Evolutionary conservation across 2,113 vertebrate species (phyloP), one percentile per base, ranked within the genome.

Genomic region (Aptenodytes patagonicus): DNA sequence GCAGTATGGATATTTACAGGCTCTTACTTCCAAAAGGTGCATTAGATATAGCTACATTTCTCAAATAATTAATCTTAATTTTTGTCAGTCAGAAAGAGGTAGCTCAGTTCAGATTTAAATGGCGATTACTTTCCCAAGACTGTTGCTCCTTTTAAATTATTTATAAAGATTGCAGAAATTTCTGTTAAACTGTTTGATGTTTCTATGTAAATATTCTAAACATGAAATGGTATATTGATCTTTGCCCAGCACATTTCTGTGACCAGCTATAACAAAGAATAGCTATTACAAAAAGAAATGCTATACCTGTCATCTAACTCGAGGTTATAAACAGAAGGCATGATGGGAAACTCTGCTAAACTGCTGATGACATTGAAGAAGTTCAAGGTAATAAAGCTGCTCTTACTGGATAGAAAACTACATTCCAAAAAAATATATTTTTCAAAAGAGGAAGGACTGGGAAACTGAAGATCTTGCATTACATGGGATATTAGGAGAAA

Each of bases 121-220:
- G 8, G n/a, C 3, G 0, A 70, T 82, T 82, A 32, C 22, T 84
- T 77, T 62, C 38, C 42, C 31, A 70, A 40, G 31, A 47, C 11
- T 25, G 9, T 42, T 64, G 11, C n/a, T 66, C 34, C 25, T 68
- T 75, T 78, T 21, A 62, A 54, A 89, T 68, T 38, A 87, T 71
- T 82, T 82, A 78, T 77, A 58, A 9, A 71, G 38, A 70, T 12
- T 42, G 15, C 44, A 51, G 17, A 64, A 54, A 46, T 40, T 75
- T 51, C 46, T 75, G 2, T 82, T 60, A 44, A 78, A 58, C 57
- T 51, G 44, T 36, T 66, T 78, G 25, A 66, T 42, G 22, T 42
- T 82, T 65, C 55, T 71, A n/a, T 25, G 9, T 61, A 81, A 77
- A 83, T 83, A 83, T 85, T 82, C 61, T 85, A 40, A 87, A 68